Conservation (phyloP, 2,113 vertebrate species). For the Triplophysa tibetana region DNA sequence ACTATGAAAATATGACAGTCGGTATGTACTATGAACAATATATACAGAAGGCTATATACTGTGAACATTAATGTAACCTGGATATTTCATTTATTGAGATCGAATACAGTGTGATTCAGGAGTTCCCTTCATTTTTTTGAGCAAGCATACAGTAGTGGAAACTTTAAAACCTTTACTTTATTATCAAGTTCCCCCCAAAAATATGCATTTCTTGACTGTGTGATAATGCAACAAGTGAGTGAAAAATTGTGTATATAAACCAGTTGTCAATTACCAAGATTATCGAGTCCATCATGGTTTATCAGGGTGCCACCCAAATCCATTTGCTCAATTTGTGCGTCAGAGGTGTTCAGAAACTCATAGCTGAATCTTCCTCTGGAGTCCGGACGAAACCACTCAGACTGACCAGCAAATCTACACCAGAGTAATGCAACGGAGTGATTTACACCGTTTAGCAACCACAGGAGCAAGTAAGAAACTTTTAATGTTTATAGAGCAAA, state of each 20-base stretch:
- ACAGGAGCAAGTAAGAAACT: not conserved
- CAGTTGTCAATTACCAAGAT: slow-evolving; percentile 72
- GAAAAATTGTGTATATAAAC: not conserved
- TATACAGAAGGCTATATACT: no score
- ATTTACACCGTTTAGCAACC: not conserved
- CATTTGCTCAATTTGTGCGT: slow-evolving; percentile 71
- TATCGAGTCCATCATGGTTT: slow-evolving; percentile 76
- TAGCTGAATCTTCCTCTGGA: slow-evolving; percentile 56
- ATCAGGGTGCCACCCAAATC: slow-evolving; percentile 76
- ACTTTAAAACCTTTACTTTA: no score
- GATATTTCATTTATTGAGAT: no score
- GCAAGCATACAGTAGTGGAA: no score
- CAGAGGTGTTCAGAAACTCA: slow-evolving; percentile 62
- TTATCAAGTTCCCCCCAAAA: no score
- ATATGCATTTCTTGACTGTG: no score
- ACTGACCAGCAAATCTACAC: slow-evolving; percentile 76
- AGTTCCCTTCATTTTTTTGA: no score
- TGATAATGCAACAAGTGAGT: no score
- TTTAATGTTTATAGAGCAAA: not conserved
- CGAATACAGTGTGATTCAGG: no score
- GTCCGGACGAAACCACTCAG: slow-evolving; percentile 70
- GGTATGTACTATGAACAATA: no score
- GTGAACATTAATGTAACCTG: no score
- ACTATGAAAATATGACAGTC: no score
- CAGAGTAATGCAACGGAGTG: not conserved